Conservation (phyloP, 1,140 invertebrate species). For the Papilio xuthus region DNA sequence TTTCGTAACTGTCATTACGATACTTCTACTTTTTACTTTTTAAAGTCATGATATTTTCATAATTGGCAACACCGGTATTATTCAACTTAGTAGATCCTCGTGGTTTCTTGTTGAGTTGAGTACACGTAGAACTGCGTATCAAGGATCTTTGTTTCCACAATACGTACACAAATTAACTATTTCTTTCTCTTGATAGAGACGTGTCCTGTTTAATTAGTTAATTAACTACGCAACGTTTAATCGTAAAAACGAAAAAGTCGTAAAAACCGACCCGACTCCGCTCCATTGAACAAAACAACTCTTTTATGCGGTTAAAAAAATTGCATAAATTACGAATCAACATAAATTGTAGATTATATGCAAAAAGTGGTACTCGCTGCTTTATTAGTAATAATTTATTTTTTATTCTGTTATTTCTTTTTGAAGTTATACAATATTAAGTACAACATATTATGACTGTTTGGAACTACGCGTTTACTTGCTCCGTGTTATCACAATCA, state of each 20-base stretch:
- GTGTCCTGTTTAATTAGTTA: not conserved
- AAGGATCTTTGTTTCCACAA: not conserved
- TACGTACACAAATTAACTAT: no score
- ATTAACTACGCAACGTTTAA: not conserved
- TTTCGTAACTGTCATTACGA: no score
- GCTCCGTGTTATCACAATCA: no score
- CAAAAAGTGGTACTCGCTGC: not conserved
- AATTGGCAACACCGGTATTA: no score
- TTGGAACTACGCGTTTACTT: no score
- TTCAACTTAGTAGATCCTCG: no score
- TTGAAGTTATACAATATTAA: not conserved
- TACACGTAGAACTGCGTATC: no score
- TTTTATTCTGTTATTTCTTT: not conserved
- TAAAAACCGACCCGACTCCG: not conserved
- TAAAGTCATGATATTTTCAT: no score
- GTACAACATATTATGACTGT: not conserved
- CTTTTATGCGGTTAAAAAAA: not conserved
- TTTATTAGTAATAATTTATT: not conserved
- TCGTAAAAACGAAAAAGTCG: not conserved
- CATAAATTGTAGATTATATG: not conserved
- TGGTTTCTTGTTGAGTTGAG: no score
- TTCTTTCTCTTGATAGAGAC: not conserved
- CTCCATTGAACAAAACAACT: conserved; percentile 7
- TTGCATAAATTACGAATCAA: not conserved
- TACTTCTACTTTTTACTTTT: no score